Conservation (phyloP, 64 coral and sea anemone species). For the Stichodactyla helianthus region DNA sequence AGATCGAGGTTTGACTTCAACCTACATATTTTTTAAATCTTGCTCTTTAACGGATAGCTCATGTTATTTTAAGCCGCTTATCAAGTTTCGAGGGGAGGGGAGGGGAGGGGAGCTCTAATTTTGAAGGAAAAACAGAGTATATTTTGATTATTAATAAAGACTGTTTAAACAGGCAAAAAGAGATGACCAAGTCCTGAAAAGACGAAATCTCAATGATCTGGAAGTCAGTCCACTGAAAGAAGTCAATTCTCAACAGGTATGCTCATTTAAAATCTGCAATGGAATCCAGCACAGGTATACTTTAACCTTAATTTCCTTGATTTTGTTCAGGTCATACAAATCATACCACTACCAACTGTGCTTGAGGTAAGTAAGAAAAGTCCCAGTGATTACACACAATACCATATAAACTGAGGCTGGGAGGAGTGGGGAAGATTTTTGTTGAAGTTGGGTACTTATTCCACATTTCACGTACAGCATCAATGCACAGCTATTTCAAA, state of each 20-base stretch:
- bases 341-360: constrained; percentile 36
- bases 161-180: constrained; percentile 43
- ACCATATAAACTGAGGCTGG: background rate
- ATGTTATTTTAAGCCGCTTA: background rate
- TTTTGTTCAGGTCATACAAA: constrained; percentile 23
- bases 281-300: background rate
- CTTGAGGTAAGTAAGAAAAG: background rate
- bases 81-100: background rate
- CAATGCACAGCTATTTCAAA: too few species aligned
- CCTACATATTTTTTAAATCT: background rate
- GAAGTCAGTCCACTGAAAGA: constrained; percentile 64
- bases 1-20: background rate
- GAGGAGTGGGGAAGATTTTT: too few species aligned
- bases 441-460: too few species aligned
- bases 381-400: background rate
- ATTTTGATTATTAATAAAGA: too few species aligned
- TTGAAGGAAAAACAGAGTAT: too few species aligned
- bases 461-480: too few species aligned
- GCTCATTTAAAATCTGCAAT: too few species aligned
- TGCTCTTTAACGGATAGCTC: background rate
- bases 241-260: constrained; percentile 48
- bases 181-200: constrained; percentile 69
- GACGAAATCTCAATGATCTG: constrained; percentile 51
- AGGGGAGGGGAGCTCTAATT: background rate
- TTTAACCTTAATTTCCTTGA: background rate